A percentile compares a stretch with the other conserved stretches of the same genome.
These are phyloP conservation scores for Leptinotarsa defecta DNA, from an alignment of 1,140 invertebrate genomes.

Conservation along the genomic window DNA sequence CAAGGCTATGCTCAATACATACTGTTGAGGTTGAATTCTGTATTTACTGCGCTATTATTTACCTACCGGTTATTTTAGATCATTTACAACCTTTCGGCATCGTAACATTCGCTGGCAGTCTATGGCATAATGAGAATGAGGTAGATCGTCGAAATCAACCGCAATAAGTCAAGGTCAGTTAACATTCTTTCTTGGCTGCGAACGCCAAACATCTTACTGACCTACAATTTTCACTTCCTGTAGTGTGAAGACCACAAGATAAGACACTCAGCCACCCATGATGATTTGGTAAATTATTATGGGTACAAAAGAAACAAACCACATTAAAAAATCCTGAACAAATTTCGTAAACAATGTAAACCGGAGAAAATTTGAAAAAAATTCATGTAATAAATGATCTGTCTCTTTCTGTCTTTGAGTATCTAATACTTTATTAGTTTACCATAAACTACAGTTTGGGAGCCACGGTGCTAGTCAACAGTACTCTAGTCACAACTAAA, in stretches of 20 bases:
- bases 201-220: constrained; percentile 45
- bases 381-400: too few relatives aligned
- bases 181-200: constrained; percentile 41
- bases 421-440: too few relatives aligned
- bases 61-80: background rate
- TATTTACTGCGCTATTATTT: background rate
- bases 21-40: background rate
- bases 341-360: too few relatives aligned
- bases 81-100: background rate
- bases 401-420: too few relatives aligned
- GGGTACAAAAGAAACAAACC: too few relatives aligned
- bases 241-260: constrained; percentile 23
- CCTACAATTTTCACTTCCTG: constrained; percentile 50
- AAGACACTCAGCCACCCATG: constrained; percentile 27
- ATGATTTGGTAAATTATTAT: background rate
- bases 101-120: constrained; percentile 2
- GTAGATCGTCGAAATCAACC: background rate
- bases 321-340: too few relatives aligned
- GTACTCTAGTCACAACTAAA: too few relatives aligned
- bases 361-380: too few relatives aligned
- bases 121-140: constrained; percentile 8
- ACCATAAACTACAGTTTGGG: too few relatives aligned
- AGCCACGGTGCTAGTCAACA: too few relatives aligned
- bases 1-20: too few relatives aligned
- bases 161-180: constrained; percentile 46